These are phyloP conservation scores for Tortrix viridana DNA, from an alignment of 2,888 invertebrate species.

Conservation along the genomic window DNA sequence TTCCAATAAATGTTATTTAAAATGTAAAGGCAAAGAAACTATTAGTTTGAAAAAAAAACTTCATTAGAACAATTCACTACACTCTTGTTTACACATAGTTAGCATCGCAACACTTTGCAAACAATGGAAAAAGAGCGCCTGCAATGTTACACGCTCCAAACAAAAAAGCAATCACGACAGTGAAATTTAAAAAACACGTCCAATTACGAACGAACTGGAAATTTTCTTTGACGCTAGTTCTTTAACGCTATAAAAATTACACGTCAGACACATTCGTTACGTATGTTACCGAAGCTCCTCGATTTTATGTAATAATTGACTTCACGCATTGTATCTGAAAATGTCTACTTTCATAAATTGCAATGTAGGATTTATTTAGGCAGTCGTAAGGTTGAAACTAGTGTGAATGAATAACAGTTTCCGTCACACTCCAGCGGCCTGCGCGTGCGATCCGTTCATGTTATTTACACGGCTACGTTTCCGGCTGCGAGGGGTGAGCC, in stretches of 20 bases:
- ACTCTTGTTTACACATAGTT: too few relatives aligned
- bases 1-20: too few relatives aligned
- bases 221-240: constrained; percentile 12
- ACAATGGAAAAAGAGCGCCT: constrained; percentile 15
- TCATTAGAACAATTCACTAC: too few relatives aligned
- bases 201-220: constrained; percentile 20
- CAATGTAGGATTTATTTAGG: background rate
- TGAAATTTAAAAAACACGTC: constrained; percentile 21
- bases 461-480: constrained; percentile 39
- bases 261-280: constrained; percentile 15
- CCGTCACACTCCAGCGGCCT: constrained; percentile 56
- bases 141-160: constrained; percentile 16
- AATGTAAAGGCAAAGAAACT: too few relatives aligned
- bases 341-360: constrained; percentile 5
- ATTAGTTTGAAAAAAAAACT: too few relatives aligned
- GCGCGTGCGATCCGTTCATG: constrained; percentile 52
- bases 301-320: constrained; percentile 34
- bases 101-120: background rate
- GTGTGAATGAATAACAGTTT: constrained; percentile 43
- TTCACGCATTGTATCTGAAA: constrained; percentile 22
- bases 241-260: constrained; percentile 18
- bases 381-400: constrained; percentile 9
- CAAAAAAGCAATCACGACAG: constrained; percentile 23
- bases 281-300: constrained; percentile 36
- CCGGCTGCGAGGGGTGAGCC: constrained; percentile 38